Evolutionary conservation across 2,797 vertebrate genomes (phyloP).

Genomic region (Mus minutoides): DNA sequence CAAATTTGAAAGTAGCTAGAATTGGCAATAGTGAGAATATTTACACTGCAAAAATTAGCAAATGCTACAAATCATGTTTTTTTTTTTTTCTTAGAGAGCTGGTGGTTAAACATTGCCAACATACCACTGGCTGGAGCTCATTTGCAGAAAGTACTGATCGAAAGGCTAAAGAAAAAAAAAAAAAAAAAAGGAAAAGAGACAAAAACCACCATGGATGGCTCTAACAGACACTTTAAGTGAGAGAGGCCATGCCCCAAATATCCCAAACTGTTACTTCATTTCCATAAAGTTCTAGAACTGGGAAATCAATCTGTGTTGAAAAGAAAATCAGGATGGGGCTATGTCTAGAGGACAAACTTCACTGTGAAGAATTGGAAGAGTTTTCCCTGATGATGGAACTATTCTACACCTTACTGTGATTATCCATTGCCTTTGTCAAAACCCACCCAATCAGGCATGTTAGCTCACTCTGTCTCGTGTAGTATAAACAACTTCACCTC

Average conservation of each 20-base stretch:
- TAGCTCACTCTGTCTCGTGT: background rate
- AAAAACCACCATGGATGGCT: background rate
- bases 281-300: conserved; percentile 40
- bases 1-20: conserved; percentile 52
- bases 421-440: background rate
- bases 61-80: conserved; percentile 28
- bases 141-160: conserved; percentile 54
- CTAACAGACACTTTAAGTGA: conserved; percentile 24
- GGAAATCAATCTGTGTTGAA: conserved; percentile 49
- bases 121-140: conserved; percentile 32
- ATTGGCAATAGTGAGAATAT: conserved; percentile 7
- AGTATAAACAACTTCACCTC: background rate
- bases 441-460: background rate
- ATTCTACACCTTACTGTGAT: conserved; percentile 2
- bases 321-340: conserved; percentile 41
- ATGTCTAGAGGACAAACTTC: background rate
- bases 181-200: background rate
- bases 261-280: background rate
- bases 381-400: conserved; percentile 43
- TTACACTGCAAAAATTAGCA: conserved; percentile 54
- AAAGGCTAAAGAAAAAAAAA: background rate
- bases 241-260: conserved; percentile 24
- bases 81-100: background rate
- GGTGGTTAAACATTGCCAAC: conserved; percentile 37
- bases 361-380: conserved; percentile 6